Conservation (phyloP, 1,140 invertebrate species). For the Drosophila sucinea region DNA sequence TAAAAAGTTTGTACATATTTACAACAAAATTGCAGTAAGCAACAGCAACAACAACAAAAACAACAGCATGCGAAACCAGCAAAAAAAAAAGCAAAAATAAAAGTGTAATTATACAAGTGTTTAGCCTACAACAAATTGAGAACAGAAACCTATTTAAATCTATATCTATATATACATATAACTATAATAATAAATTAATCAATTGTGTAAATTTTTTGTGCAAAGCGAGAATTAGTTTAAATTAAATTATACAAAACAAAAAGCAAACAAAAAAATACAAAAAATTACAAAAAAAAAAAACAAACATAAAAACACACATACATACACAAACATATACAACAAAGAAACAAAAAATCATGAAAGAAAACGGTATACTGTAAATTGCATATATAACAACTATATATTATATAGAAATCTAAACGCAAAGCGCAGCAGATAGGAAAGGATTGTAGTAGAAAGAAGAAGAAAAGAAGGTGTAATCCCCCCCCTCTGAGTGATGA, state of each 20-base stretch:
- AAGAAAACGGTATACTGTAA: conserved; percentile 70
- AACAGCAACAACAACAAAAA: conserved; percentile 48
- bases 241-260: conserved; percentile 66
- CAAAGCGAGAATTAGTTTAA: conserved; percentile 77
- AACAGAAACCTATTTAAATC: conserved; percentile 52
- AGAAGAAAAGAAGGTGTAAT: not conserved
- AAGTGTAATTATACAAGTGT: conserved; percentile 69
- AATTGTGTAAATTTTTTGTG: conserved; percentile 78
- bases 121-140: conserved; percentile 60
- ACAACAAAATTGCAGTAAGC: conserved; percentile 68
- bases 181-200: conserved; percentile 73
- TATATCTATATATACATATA: conserved; percentile 31
- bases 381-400: conserved; percentile 60
- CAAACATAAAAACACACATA: conserved; percentile 34
- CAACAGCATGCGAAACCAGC: not conserved
- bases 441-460: not conserved
- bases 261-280: conserved; percentile 33
- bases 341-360: conserved; percentile 15
- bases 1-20: conserved; percentile 79
- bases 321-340: conserved; percentile 52
- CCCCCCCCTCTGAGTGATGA: not conserved
- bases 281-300: conserved; percentile 31
- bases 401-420: conserved; percentile 57
- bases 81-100: conserved; percentile 40
- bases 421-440: conserved; percentile 69